Evolutionary conservation across 2,797 vertebrate genomes (phyloP).

Genomic region (Morus bassanus): DNA sequence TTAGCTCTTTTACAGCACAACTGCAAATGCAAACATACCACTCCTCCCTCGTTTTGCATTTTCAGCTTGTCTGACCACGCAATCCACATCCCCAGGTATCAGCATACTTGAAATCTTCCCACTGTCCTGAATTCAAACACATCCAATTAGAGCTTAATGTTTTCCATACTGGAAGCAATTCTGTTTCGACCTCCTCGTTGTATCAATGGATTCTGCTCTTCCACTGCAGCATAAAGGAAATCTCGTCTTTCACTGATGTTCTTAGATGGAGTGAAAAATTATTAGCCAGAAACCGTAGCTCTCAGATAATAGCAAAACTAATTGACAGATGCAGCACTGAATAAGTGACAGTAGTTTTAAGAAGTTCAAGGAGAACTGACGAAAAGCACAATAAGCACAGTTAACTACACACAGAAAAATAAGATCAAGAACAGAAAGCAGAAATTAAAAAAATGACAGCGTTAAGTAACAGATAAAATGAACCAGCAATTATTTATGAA

Average conservation of each 20-base stretch:
- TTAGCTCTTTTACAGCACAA: not conserved
- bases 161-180: not conserved
- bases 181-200: not conserved
- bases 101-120: not conserved
- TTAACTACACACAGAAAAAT: not conserved
- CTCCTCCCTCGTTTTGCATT: not conserved
- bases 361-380: conserved; percentile 28
- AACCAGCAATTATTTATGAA: conserved; percentile 61
- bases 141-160: not conserved
- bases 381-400: conserved; percentile 33
- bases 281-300: not conserved
- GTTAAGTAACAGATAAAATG: conserved; percentile 56
- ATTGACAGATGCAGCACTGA: conserved; percentile 25
- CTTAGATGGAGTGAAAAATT: conserved; percentile 17
- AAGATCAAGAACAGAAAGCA: conserved; percentile 36
- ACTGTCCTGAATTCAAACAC: not conserved
- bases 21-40: not conserved
- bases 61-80: not conserved
- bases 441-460: conserved; percentile 65
- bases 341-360: conserved; percentile 43
- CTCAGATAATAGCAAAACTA: not conserved
- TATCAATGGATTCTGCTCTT: not conserved
- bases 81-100: not conserved
- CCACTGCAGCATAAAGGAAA: not conserved
- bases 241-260: not conserved